Conservation (phyloP, 2,797 vertebrate genomes). For the Oophaga sylvatica region DNA sequence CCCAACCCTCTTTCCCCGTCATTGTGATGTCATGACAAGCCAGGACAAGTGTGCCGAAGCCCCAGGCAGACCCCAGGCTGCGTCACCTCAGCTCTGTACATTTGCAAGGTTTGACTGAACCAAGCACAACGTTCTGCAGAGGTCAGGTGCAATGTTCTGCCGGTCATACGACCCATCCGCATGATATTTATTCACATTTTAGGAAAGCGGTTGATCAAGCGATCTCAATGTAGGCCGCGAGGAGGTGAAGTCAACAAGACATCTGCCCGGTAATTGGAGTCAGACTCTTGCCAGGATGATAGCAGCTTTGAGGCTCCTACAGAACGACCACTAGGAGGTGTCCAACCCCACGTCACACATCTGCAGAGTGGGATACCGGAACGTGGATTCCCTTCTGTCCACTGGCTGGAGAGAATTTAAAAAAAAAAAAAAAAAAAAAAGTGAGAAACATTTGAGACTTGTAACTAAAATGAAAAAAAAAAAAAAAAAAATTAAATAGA, state of each 20-base stretch:
- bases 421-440: background rate
- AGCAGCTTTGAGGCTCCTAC: conserved; percentile 32
- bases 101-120: conserved; percentile 17
- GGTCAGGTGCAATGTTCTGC: background rate
- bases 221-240: background rate
- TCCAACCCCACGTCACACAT: conserved; percentile 71
- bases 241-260: conserved; percentile 3
- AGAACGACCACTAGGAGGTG: conserved; percentile 18
- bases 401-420: conserved; percentile 68
- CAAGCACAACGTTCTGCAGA: background rate
- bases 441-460: background rate
- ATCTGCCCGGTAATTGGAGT: background rate
- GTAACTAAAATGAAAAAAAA: background rate
- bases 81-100: background rate
- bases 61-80: too few species aligned
- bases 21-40: background rate
- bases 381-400: conserved; percentile 87
- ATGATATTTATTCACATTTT: conserved; percentile 26
- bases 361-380: conserved; percentile 78
- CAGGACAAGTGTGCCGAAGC: background rate
- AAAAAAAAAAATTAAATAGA: too few species aligned
- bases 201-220: conserved; percentile 3
- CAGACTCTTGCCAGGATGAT: conserved; percentile 17
- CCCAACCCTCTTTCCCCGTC: background rate
- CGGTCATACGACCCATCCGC: background rate